These are phyloP conservation scores for Paramisgurnus dabryanus DNA, from an alignment of 2,113 vertebrate genomes.

Conservation along the genomic window DNA sequence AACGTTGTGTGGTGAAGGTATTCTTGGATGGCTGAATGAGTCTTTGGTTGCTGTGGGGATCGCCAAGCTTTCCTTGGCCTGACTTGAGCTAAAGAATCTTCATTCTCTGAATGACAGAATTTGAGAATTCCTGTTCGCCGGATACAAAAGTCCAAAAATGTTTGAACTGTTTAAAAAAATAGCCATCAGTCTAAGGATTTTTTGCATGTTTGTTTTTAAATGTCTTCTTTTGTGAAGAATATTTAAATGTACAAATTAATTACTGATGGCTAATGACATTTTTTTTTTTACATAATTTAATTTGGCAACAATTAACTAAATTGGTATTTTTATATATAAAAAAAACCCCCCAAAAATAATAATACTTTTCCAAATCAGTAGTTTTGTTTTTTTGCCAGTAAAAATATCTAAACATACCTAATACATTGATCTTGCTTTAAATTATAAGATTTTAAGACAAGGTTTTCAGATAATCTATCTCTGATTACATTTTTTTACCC, in stretches of 20 bases:
- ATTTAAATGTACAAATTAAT: neutral
- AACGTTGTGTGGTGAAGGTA: conserved; percentile 81
- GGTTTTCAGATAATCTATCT: neutral
- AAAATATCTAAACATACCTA: neutral
- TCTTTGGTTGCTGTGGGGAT: conserved; percentile 59
- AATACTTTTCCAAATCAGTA: neutral
- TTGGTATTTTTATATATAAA: neutral
- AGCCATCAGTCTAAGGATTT: neutral
- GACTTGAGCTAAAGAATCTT: conserved; percentile 40
- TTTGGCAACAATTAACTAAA: neutral
- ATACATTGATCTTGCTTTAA: too few species aligned
- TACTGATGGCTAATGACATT: neutral
- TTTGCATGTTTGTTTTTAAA: conserved; percentile 7
- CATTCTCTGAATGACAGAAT: conserved; percentile 34
- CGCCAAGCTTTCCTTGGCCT: conserved; percentile 62
- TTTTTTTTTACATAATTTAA: neutral
- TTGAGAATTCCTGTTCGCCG: conserved; percentile 42
- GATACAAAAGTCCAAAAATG: conserved; percentile 30
- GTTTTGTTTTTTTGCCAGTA: neutral
- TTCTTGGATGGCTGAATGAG: conserved; percentile 71
- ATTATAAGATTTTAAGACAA: neutral
- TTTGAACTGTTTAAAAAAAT: conserved; percentile 11
- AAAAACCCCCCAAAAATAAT: neutral
- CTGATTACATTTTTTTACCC: neutral
- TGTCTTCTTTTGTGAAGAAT: neutral